phyloP scores from a whole-genome alignment of 2,888 invertebrate species.

The Eristalis tenax region DNA sequence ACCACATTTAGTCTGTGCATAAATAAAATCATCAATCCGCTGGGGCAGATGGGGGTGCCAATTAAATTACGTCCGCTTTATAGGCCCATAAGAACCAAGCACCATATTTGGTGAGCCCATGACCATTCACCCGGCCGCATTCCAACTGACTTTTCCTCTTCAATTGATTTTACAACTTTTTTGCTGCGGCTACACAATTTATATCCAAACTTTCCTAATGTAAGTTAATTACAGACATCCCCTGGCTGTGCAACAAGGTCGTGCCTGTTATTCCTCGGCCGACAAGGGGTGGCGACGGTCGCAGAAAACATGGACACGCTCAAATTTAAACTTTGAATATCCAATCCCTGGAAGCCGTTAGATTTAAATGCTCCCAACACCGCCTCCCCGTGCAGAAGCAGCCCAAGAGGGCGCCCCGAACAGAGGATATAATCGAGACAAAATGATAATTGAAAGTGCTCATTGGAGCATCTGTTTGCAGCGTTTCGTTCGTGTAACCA shows the following conservation, averaged over 20 bases:
- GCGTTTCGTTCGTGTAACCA: conserved; percentile 41
- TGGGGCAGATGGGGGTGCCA: conserved; percentile 2
- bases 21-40: conserved; percentile 30
- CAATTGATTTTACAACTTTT: conserved; percentile 54
- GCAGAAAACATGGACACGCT: background rate
- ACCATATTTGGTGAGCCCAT: conserved; percentile 28
- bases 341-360: conserved; percentile 37
- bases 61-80: conserved; percentile 34
- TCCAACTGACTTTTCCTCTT: conserved; percentile 30
- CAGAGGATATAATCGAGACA: conserved; percentile 35
- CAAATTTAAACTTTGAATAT: conserved; percentile 14
- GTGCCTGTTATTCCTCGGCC: conserved; percentile 15
- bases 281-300: background rate
- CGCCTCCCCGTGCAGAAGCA: background rate
- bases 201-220: conserved; percentile 42
- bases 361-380: conserved; percentile 24
- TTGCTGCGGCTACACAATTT: conserved; percentile 35
- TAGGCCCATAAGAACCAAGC: conserved; percentile 38
- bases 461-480: conserved; percentile 39
- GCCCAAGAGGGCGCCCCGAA: background rate
- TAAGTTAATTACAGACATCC: conserved; percentile 45
- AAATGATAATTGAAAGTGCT: conserved; percentile 46
- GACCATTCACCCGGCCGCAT: conserved; percentile 24
- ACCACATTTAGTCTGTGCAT: background rate
- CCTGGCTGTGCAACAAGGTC: conserved; percentile 32